Conservation (phyloP, 2,888 invertebrate genomes). For the Rhorus exstirpatorius region DNA sequence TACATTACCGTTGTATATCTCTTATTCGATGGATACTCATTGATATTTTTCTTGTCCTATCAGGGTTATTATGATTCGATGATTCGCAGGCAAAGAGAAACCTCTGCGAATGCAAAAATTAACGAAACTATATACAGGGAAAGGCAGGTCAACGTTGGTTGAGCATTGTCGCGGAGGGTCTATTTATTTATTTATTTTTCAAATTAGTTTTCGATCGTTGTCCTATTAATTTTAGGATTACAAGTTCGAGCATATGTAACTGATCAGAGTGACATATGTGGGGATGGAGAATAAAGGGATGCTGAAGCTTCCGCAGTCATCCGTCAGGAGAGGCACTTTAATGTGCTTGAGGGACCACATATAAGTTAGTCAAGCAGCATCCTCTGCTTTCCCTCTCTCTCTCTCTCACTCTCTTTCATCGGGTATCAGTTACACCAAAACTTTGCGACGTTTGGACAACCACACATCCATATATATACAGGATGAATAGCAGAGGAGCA, state of each 20-base stretch:
- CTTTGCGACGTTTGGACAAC: constrained; percentile 24
- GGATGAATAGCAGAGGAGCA: background rate
- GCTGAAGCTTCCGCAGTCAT: background rate
- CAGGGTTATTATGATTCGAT: too few relatives aligned
- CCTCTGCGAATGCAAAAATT: too few relatives aligned
- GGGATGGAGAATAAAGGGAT: background rate
- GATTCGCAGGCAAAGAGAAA: too few relatives aligned
- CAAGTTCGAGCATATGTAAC: background rate
- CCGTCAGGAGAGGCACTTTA: constrained; percentile 2
- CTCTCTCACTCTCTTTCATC: background rate
- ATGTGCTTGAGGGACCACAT: constrained; percentile 25
- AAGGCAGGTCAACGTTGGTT: too few relatives aligned
- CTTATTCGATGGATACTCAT: too few relatives aligned
- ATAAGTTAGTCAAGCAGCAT: constrained; percentile 29
- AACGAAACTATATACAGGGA: too few relatives aligned
- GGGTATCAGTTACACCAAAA: constrained; percentile 28
- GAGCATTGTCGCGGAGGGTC: too few relatives aligned
- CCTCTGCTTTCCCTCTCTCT: too few relatives aligned
- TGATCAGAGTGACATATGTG: constrained; percentile 26
- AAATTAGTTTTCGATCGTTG: constrained; percentile 14
- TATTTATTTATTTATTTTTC: too few relatives aligned
- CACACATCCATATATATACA: background rate
- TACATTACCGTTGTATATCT: too few relatives aligned
- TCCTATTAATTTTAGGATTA: constrained; percentile 2
- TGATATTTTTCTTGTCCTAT: too few relatives aligned